Conservation (phyloP, 2,113 vertebrate genomes). For the Saimiri boliviensis region DNA sequence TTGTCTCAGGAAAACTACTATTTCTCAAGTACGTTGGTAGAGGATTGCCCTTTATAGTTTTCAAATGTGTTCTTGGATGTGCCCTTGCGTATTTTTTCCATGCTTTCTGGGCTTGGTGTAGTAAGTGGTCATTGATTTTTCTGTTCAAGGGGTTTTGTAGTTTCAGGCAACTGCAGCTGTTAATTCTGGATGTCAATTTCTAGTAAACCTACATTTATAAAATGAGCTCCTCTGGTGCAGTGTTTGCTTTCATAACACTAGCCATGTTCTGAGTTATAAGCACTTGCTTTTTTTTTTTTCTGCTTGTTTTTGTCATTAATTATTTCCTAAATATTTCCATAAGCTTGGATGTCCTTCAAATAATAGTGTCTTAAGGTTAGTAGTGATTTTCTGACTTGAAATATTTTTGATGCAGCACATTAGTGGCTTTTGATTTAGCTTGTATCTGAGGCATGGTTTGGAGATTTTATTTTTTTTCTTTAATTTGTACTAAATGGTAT, state of each 20-base stretch:
- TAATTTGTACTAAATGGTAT: not conserved
- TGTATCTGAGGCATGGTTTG: not conserved
- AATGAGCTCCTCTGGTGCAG: not conserved
- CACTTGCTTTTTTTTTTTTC: not conserved
- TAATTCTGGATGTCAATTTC: conserved; percentile 50
- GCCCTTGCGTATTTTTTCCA: not conserved
- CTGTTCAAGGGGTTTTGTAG: conserved; percentile 38
- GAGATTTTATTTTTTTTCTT: not conserved
- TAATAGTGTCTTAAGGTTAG: not conserved
- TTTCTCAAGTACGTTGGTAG: not conserved
- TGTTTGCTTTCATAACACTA: conserved; percentile 1
- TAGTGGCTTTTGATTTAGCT: not conserved
- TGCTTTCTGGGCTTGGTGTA: not conserved
- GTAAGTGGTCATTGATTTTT: conserved; percentile 60
- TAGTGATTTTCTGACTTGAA: not conserved
- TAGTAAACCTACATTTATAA: conserved; percentile 40
- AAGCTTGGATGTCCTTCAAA: not conserved
- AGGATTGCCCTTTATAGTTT: not conserved
- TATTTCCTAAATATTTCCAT: not conserved
- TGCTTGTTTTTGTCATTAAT: not conserved
- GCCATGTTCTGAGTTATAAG: not conserved
- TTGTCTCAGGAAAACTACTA: not conserved
- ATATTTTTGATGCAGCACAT: not conserved
- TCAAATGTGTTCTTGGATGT: not conserved
- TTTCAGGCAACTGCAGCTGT: conserved; percentile 52